phyloP scores from a whole-genome alignment of 1,140 invertebrate genomes.

The Venturia canescens region DNA sequence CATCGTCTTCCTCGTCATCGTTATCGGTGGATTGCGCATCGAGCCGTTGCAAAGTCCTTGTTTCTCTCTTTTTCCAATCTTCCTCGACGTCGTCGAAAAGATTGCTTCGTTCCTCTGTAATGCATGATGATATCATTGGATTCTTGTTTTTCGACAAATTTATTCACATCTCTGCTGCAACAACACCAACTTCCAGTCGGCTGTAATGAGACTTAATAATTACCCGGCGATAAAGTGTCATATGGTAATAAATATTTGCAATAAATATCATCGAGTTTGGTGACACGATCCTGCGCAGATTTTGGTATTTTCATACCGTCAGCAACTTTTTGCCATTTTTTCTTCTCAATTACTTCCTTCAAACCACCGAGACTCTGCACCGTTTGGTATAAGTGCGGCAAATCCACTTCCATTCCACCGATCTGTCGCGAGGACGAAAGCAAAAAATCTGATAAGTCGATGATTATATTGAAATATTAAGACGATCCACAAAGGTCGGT shows the following conservation, averaged over 20 bases:
- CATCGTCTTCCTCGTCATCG: conserved; percentile 82
- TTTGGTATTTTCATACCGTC: conserved; percentile 92
- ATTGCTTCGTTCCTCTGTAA: conserved; percentile 83
- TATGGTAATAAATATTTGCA: conserved; percentile 96
- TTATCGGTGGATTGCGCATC: conserved; percentile 75
- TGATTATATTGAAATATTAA: no score
- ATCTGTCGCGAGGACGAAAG: conserved; percentile 77
- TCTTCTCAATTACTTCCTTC: conserved; percentile 93
- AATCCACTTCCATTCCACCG: conserved; percentile 93
- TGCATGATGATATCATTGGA: conserved; percentile 48
- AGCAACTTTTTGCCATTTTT: conserved; percentile 92
- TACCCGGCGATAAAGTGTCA: conserved; percentile 87
- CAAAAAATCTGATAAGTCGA: not conserved
- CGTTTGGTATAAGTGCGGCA: conserved; percentile 90
- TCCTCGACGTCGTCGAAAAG: conserved; percentile 86
- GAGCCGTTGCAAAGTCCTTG: conserved; percentile 76
- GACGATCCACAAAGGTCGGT: no score
- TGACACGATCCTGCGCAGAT: conserved; percentile 88
- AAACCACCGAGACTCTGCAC: conserved; percentile 92
- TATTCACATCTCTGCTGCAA: no score
- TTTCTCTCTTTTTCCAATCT: conserved; percentile 84
- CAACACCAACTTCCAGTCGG: no score
- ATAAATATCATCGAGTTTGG: conserved; percentile 94
- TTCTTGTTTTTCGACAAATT: no score
- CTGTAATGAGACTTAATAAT: conserved; percentile 18